Evolutionary conservation across 2,888 invertebrate genomes (phyloP).

Genomic region (Euplagia quadripunctaria): DNA sequence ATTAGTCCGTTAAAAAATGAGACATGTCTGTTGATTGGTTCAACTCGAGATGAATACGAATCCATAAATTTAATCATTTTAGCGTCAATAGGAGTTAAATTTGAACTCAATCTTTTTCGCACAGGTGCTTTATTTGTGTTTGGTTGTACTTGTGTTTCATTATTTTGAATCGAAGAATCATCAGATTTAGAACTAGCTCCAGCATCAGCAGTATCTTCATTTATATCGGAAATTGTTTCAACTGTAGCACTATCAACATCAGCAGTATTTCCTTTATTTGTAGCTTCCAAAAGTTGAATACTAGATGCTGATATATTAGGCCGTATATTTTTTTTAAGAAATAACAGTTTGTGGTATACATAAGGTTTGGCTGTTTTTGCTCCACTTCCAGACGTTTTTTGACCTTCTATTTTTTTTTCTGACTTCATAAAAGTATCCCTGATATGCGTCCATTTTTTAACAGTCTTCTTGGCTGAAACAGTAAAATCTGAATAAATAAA

Average conservation of each 20-base stretch:
- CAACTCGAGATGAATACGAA: constrained; percentile 1
- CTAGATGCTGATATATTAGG: constrained; percentile 2
- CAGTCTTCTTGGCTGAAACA: constrained; percentile 1
- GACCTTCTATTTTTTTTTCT: not conserved
- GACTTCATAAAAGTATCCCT: constrained; percentile 1
- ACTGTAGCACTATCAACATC: constrained; percentile 7
- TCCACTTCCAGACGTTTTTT: not conserved
- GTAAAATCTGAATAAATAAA: constrained; percentile 1
- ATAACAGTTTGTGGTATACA: too few relatives aligned
- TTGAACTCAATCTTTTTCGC: constrained; percentile 2
- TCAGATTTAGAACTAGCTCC: constrained; percentile 5
- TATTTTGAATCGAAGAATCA: constrained; percentile 10
- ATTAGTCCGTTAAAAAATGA: constrained; percentile 12
- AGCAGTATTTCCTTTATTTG: constrained; percentile 11
- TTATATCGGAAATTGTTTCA: not conserved
- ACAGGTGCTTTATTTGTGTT: constrained; percentile 6
- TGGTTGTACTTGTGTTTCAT: too few relatives aligned
- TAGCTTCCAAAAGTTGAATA: constrained; percentile 8
- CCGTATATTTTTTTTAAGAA: too few relatives aligned
- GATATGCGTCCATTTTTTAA: not conserved
- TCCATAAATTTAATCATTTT: not conserved
- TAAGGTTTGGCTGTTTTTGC: not conserved
- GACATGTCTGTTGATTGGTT: constrained; percentile 9
- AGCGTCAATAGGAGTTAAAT: not conserved
- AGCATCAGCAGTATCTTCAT: constrained; percentile 8